These are phyloP conservation scores for cattle (Bos taurus) DNA, from an alignment of 2,113 vertebrate species.

Conservation along the genomic window ARS-UCD2.0 NC_037346.1:28324001-28324500, in stretches of 20 bases:
- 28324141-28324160: neutral
- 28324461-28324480: neutral
- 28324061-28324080: neutral
- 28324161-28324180: neutral
- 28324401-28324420: rapidly evolving
- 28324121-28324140: neutral
- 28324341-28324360: neutral
- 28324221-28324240: neutral
- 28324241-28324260: neutral
- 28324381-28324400: neutral
- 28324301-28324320: neutral
- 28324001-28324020: neutral
- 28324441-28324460: neutral
- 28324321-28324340: neutral
- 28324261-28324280: neutral
- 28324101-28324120: neutral
- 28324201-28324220: neutral
- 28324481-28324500: no score
- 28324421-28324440: neutral
- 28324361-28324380: neutral
- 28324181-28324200: neutral
- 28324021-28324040: neutral
- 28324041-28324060: neutral
- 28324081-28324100: neutral
- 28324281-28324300: neutral